A percentile compares a stretch with the other conserved stretches of the same genome.
Evolutionary conservation across 2,113 vertebrate genomes (phyloP).

Genomic region (Sapajus apella): DNA sequence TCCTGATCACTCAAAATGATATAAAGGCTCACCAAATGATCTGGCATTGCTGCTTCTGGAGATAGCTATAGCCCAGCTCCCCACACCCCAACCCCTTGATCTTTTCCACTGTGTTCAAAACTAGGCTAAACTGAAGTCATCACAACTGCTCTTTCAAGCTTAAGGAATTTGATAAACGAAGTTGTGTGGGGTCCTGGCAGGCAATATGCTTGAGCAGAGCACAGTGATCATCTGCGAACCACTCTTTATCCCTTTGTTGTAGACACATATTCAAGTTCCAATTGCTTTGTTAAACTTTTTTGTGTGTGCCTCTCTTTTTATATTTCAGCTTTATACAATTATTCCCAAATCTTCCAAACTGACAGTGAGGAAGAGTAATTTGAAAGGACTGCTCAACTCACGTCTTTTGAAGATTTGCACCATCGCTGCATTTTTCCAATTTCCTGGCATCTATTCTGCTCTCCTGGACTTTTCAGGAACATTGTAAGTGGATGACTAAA

Average conservation of each 20-base stretch:
- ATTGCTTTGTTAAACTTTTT: conserved; percentile 64
- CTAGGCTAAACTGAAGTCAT: conserved; percentile 49
- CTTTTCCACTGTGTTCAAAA: neutral
- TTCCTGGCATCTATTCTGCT: conserved; percentile 47
- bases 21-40: neutral
- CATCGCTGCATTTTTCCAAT: conserved; percentile 45
- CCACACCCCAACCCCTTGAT: neutral
- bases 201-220: conserved; percentile 7
- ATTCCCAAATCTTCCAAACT: conserved; percentile 57
- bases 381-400: conserved; percentile 45
- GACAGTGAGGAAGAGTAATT: conserved; percentile 42
- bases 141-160: conserved; percentile 51
- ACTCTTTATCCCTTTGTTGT: conserved; percentile 12
- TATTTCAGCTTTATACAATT: conserved; percentile 71
- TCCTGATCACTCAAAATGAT: conserved; percentile 47
- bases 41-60: conserved; percentile 22
- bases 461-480: conserved; percentile 39
- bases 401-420: conserved; percentile 56
- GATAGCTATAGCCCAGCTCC: neutral
- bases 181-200: conserved; percentile 61
- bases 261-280: conserved; percentile 51
- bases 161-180: conserved; percentile 68
- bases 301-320: conserved; percentile 28
- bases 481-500: neutral
- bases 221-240: conserved; percentile 61